phyloP scores from a whole-genome alignment of 2,113 vertebrate species.

The Spea multiplicata region DNA sequence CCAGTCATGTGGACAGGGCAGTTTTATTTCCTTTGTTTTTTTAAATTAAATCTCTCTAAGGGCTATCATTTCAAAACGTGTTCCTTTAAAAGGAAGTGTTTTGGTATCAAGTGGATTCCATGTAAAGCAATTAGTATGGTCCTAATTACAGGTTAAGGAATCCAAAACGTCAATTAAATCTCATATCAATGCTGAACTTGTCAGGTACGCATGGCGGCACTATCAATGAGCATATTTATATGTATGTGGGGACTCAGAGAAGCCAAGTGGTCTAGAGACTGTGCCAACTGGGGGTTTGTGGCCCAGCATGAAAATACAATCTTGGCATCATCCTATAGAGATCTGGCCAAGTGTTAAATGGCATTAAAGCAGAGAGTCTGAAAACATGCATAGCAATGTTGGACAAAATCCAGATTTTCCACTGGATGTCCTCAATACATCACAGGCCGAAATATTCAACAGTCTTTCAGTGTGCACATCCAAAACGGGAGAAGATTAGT shows the following conservation, averaged over 20 bases:
- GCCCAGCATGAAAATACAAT: constrained; percentile 38
- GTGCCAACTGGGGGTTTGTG: constrained; percentile 16
- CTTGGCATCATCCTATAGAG: constrained; percentile 29
- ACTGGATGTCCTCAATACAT: constrained; percentile 24
- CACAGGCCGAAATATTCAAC: constrained; percentile 10
- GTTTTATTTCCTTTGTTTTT: too few species aligned
- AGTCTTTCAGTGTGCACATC: neutral
- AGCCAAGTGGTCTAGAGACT: constrained; percentile 17
- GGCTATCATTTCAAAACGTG: too few species aligned
- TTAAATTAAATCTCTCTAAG: too few species aligned
- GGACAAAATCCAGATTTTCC: constrained; percentile 30
- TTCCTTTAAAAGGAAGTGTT: too few species aligned
- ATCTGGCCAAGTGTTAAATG: constrained; percentile 41
- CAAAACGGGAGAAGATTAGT: too few species aligned
- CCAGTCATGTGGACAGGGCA: too few species aligned
- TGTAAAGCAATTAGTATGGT: too few species aligned
- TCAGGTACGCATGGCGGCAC: neutral
- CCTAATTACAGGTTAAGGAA: too few species aligned
- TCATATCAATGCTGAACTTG: neutral
- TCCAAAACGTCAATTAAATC: too few species aligned
- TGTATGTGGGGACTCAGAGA: constrained; percentile 21
- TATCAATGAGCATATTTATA: constrained; percentile 24
- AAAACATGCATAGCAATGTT: constrained; percentile 33
- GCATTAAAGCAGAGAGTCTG: constrained; percentile 30
- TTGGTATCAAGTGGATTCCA: too few species aligned